phyloP scores from a whole-genome alignment of 1,140 invertebrate genomes.

The Drepana arcuata region DNA sequence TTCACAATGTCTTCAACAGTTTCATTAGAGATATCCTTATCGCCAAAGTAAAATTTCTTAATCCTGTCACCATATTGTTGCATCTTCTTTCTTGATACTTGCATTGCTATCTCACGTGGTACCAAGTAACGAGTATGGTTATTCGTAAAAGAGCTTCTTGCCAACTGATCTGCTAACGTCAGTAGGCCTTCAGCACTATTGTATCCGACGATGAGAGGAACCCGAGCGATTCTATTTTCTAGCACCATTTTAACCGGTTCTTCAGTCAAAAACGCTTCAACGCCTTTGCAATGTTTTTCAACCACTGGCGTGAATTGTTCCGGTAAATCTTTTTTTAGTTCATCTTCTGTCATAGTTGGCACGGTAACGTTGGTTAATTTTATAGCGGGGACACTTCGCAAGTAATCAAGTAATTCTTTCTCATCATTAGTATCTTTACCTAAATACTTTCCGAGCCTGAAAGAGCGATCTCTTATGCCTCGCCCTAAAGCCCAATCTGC shows the following conservation, averaged over 20 bases:
- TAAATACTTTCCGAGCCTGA: slow-evolving; percentile 45
- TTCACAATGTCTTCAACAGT: slow-evolving; percentile 29
- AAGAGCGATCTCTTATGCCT: slow-evolving; percentile 37
- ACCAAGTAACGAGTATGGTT: slow-evolving; percentile 26
- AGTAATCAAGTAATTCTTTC: slow-evolving; percentile 37
- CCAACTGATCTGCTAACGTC: slow-evolving; percentile 42
- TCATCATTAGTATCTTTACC: slow-evolving; percentile 45
- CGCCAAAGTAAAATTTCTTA: slow-evolving; percentile 36
- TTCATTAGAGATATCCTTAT: slow-evolving; percentile 23
- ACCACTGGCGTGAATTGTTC: slow-evolving; percentile 51
- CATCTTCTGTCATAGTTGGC: slow-evolving; percentile 21
- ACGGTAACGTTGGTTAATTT: slow-evolving; percentile 43
- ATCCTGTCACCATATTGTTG: slow-evolving; percentile 30
- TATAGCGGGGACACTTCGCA: slow-evolving; percentile 34
- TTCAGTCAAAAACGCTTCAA: slow-evolving; percentile 43
- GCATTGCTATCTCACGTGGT: slow-evolving; percentile 52
- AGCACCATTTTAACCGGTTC: slow-evolving; percentile 29
- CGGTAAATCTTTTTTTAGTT: slow-evolving; percentile 31
- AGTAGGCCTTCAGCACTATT: slow-evolving; percentile 53
- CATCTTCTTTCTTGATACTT: slow-evolving; percentile 20
- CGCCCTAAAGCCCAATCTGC: slow-evolving; percentile 54
- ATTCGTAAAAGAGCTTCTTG: slow-evolving; percentile 15
- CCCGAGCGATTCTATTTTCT: slow-evolving; percentile 28
- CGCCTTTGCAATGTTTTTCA: slow-evolving; percentile 34
- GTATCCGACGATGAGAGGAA: slow-evolving; percentile 52